Percentiles rank a stretch among this genome's conserved stretches.
Conservation (phyloP, 2,113 vertebrate species). For the Pungitius pungitius region DNA sequence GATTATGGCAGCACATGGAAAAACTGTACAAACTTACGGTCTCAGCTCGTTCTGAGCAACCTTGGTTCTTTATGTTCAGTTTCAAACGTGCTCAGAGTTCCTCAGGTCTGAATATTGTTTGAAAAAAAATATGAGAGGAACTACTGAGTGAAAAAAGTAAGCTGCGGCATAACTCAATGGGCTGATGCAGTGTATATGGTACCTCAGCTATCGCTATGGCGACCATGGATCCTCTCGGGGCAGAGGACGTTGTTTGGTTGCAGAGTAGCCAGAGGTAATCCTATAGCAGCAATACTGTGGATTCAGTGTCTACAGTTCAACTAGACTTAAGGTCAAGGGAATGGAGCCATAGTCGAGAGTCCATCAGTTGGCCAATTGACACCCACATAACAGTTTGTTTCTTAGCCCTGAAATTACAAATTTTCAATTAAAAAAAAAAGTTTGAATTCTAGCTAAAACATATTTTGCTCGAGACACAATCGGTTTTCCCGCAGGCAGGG, state of each 20-base stretch:
- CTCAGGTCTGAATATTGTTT: slow-evolving; percentile 33
- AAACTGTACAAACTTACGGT: slow-evolving; percentile 35
- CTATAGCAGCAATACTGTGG: neutral
- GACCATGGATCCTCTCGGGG: neutral
- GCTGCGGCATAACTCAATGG: neutral
- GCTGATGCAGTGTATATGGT: neutral
- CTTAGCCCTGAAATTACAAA: no score
- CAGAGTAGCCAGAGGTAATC: neutral
- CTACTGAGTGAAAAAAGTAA: neutral
- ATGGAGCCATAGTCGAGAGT: neutral
- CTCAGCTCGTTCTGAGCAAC: slow-evolving; percentile 25
- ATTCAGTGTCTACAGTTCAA: neutral
- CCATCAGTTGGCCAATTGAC: neutral
- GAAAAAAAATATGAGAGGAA: slow-evolving; percentile 26
- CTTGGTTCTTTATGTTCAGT: slow-evolving; percentile 48
- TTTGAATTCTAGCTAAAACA: neutral
- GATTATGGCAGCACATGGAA: slow-evolving; percentile 24
- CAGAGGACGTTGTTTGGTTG: neutral
- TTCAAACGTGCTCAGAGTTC: neutral
- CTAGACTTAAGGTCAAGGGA: neutral
- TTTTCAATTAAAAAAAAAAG: neutral
- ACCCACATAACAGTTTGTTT: neutral
- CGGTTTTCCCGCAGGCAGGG: neutral
- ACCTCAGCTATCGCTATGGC: neutral
- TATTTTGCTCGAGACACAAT: neutral